phyloP scores from a whole-genome alignment of 2,113 vertebrate species.

The Apistogramma diplotaenia region DNA sequence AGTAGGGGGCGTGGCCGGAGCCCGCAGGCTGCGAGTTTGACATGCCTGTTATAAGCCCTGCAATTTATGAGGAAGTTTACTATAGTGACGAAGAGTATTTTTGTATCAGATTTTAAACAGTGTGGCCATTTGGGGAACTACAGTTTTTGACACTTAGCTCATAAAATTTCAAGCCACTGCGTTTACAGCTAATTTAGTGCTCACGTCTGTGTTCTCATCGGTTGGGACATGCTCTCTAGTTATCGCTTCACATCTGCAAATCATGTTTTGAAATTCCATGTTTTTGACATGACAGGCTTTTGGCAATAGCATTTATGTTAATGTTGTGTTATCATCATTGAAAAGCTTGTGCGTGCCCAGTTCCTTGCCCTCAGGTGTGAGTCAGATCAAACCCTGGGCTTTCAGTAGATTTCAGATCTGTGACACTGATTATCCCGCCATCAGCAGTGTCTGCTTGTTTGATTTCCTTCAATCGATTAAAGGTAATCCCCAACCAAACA shows the following conservation, averaged over 20 bases:
- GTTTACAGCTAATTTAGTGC: neutral
- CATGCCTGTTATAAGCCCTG: too few relatives aligned
- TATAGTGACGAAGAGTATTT: rapidly evolving
- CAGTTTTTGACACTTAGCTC: neutral
- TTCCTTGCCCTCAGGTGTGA: neutral
- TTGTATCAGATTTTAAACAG: neutral
- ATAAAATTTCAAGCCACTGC: neutral
- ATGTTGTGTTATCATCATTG: neutral
- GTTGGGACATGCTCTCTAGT: neutral
- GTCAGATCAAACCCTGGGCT: slow-evolving; percentile 27
- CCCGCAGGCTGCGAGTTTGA: too few relatives aligned
- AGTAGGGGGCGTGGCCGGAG: too few relatives aligned
- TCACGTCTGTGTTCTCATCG: neutral
- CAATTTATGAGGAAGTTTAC: neutral
- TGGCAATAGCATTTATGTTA: neutral
- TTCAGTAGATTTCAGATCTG: slow-evolving; percentile 50
- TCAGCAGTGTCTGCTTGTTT: slow-evolving; percentile 69
- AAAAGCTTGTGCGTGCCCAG: neutral
- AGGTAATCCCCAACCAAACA: slow-evolving; percentile 73
- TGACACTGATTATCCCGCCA: slow-evolving; percentile 68
- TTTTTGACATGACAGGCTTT: neutral
- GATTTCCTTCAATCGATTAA: slow-evolving; percentile 70
- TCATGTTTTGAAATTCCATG: neutral
- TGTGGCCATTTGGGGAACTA: neutral
- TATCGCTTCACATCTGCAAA: rapidly evolving